Base-by-base conservation (phyloP, 64 coral and sea anemone genomes). In the Astreopora myriophthalma region DNA sequence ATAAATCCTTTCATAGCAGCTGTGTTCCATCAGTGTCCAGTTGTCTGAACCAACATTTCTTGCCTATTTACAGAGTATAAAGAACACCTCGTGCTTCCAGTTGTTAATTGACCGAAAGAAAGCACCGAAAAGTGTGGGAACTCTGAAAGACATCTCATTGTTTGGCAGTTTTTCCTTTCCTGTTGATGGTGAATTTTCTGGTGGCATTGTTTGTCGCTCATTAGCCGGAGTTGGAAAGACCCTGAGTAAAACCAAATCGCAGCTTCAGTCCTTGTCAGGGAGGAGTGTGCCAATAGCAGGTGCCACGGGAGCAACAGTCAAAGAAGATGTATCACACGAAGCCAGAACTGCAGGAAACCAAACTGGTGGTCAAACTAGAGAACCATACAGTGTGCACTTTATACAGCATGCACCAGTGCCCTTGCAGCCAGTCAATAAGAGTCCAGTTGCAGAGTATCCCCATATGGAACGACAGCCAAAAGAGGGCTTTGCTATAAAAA, bases 161-260 rank as follows among this genome's bases (percentile, higher is more conserved):
- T 87, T 38, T 72, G 85, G 85, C n/a, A 87, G 65, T 60, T 87
- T 87, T 49, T 17, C 25, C 19, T 87, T 87, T 72, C 84, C 65
- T 87, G 20, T 87, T 27, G 84, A 71, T 17, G 84, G 84, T 44
- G 63, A 69, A 48, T 87, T 69, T 52, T 36, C 63, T 25, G 66
- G 62, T 40, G 84, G 68, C 11, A 25, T 87, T 13, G 24, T 72
- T 35, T 62, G 17, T 13, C 64, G 38, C 7, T 87, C 84, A 22
- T 27, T 87, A 25, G 58, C 16, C 48, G 64, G 84, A 19, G 40
- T 46, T 42, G 84, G 84, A 26, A 87, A 72, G 62, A 30, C 8
- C 8, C 6, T 71, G 25, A 69, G 62, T 10, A 87, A 87, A 38
- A 87, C 31, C 13, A 68, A 49, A 32, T 23, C 55, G 1, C 64